These are phyloP conservation scores for Agrotis segetum DNA, from an alignment of 2,888 invertebrate genomes.

Conservation along the genomic window DNA sequence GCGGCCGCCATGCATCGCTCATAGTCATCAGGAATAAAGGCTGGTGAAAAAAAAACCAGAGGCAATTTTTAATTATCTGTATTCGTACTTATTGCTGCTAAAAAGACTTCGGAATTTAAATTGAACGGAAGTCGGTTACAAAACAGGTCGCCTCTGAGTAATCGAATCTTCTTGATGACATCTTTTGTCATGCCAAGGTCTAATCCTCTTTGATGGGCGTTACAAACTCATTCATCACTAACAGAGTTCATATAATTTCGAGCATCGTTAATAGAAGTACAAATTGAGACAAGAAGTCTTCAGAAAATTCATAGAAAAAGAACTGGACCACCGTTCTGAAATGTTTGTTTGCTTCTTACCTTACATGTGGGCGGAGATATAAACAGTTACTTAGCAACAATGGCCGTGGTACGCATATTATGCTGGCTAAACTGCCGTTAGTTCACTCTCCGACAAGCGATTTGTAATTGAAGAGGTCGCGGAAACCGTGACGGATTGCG, in stretches of 20 bases:
- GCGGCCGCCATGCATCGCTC: conserved; percentile 51
- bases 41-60: conserved; percentile 29
- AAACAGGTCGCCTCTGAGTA: not conserved
- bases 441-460: conserved; percentile 52
- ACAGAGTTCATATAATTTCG: not conserved
- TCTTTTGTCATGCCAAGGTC: not conserved
- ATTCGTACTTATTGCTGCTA: conserved; percentile 1
- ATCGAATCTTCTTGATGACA: not conserved
- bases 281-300: not conserved
- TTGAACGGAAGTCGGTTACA: not conserved
- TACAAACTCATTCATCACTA: not conserved
- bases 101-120: conserved; percentile 8
- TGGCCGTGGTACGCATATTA: conserved; percentile 57
- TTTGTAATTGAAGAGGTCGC: conserved; percentile 64
- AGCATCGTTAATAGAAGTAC: not conserved
- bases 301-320: conserved; percentile 13
- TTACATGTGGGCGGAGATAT: conserved; percentile 57
- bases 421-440: conserved; percentile 65
- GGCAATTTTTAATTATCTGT: conserved; percentile 25
- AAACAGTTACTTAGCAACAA: conserved; percentile 71
- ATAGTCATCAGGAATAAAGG: conserved; percentile 43
- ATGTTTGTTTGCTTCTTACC: conserved; percentile 32
- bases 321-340: conserved; percentile 14
- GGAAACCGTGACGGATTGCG: conserved; percentile 48
- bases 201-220: not conserved